These are phyloP conservation scores for Halcyon chelicuti DNA, from an alignment of 2,797 vertebrate species.

Conservation along the genomic window DNA sequence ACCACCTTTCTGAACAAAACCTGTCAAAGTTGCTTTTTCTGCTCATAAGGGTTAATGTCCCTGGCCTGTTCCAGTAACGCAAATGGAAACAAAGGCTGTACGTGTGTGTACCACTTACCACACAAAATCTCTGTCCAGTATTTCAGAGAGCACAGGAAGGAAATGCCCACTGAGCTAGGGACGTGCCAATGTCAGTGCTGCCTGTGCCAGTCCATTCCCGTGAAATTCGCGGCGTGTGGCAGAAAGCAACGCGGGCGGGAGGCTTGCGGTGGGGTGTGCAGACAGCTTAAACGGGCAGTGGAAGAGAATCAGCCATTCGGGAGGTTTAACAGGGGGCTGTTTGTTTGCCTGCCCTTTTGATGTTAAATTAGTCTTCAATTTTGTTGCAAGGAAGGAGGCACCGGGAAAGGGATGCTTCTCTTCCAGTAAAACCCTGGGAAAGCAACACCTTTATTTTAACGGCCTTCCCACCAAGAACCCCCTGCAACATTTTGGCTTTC, in stretches of 20 bases:
- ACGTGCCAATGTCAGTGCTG: conserved; percentile 11
- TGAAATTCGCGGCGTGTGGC: neutral
- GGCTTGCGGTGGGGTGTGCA: neutral
- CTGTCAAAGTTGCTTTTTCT: neutral
- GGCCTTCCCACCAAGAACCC: conserved; percentile 57
- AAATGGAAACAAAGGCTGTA: conserved; percentile 36
- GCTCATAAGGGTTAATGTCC: neutral
- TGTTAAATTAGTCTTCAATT: conserved; percentile 59
- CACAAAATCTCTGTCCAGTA: conserved; percentile 15
- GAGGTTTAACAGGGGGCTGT: conserved; percentile 32
- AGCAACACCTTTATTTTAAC: conserved; percentile 70
- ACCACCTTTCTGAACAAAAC: neutral
- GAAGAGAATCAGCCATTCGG: conserved; percentile 32
- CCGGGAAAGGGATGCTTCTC: conserved; percentile 29
- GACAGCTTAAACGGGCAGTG: conserved; percentile 22
- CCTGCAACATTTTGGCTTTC: conserved; percentile 61
- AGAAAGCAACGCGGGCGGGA: neutral
- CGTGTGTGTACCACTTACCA: conserved; percentile 8
- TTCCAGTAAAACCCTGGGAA: conserved; percentile 63
- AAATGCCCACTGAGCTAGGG: conserved; percentile 48
- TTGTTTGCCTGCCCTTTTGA: conserved; percentile 49
- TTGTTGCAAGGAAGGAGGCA: conserved; percentile 28
- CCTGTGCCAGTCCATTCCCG: conserved; percentile 23
- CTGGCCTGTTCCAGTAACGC: neutral
- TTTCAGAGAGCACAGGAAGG: conserved; percentile 49